phyloP scores from a whole-genome alignment of 2,888 invertebrate genomes.

The Eurytoma californica region DNA sequence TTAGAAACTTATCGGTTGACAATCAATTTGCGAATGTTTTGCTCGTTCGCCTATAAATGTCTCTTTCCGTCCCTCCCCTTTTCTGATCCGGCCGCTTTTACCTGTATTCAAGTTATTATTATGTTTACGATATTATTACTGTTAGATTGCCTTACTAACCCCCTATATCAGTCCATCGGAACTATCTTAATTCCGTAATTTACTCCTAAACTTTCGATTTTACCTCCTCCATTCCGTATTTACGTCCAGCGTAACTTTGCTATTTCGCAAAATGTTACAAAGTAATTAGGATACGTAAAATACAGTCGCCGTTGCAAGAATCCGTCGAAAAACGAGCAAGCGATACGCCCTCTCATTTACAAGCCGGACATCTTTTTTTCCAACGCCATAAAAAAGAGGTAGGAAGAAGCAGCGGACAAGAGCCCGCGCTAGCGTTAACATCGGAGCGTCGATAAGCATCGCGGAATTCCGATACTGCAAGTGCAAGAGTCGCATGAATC shows the following conservation, averaged over 20 bases:
- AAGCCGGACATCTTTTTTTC: slow-evolving; percentile 1
- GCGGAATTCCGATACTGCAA: slow-evolving; percentile 50
- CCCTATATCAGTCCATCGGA: background rate
- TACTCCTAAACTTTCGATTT: background rate
- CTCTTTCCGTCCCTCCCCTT: background rate
- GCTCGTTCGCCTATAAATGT: background rate
- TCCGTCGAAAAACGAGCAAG: background rate
- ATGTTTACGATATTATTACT: slow-evolving; percentile 19
- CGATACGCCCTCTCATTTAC: slow-evolving; percentile 13
- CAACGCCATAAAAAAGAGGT: background rate
- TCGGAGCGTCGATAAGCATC: slow-evolving; percentile 45
- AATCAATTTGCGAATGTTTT: slow-evolving; percentile 42
- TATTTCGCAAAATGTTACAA: no score
- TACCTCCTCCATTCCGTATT: background rate
- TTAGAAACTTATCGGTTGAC: slow-evolving; percentile 41
- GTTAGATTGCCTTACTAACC: background rate
- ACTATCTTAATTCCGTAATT: background rate
- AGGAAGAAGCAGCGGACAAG: slow-evolving; percentile 19
- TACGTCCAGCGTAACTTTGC: no score
- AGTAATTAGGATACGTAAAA: no score
- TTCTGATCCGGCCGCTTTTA: background rate
- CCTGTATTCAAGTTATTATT: background rate
- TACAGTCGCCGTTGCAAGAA: background rate
- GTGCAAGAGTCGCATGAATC: slow-evolving; percentile 54
- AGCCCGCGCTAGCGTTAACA: slow-evolving; percentile 26